Percentiles rank a stretch among this genome's conserved stretches.
phyloP scores from a whole-genome alignment of 2,888 invertebrate genomes.

The Scaptomyza cyrtandrae region DNA sequence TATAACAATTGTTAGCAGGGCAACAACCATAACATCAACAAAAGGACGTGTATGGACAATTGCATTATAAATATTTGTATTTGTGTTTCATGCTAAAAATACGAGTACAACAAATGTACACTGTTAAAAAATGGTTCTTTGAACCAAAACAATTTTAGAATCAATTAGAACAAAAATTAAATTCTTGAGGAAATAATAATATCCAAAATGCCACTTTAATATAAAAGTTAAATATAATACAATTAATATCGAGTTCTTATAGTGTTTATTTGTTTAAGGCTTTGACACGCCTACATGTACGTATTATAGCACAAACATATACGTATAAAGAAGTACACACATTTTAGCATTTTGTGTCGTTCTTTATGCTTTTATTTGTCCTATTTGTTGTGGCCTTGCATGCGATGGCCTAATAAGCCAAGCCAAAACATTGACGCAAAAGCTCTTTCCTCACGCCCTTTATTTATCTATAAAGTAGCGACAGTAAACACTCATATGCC shows the following conservation, averaged over 20 bases:
- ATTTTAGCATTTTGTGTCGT: slow-evolving; percentile 28
- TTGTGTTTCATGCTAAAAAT: slow-evolving; percentile 8
- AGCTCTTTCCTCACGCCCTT: neutral
- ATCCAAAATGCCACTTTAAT: too few relatives aligned
- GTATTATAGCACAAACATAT: too few relatives aligned
- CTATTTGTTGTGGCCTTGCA: slow-evolving; percentile 73
- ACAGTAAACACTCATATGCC: slow-evolving; percentile 77
- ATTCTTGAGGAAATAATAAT: too few relatives aligned
- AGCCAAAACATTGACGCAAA: slow-evolving; percentile 42
- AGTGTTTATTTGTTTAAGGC: too few relatives aligned
- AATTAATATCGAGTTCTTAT: too few relatives aligned
- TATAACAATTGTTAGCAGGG: slow-evolving; percentile 43
- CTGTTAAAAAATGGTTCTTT: neutral
- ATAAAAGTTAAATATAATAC: too few relatives aligned
- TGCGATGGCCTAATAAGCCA: slow-evolving; percentile 77
- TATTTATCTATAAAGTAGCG: slow-evolving; percentile 1
- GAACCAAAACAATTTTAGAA: too few relatives aligned
- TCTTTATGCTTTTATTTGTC: slow-evolving; percentile 61
- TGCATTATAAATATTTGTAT: too few relatives aligned
- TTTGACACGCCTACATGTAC: too few relatives aligned
- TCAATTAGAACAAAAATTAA: too few relatives aligned
- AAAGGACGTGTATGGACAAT: slow-evolving; percentile 39
- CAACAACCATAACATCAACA: slow-evolving; percentile 23
- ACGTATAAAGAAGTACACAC: slow-evolving; percentile 5
- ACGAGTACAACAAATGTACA: neutral